Evolutionary conservation across 2,888 invertebrate genomes (phyloP), one percentile per base, ranked within the genome.

Genomic region (Hoplodrina ambigua): DNA sequence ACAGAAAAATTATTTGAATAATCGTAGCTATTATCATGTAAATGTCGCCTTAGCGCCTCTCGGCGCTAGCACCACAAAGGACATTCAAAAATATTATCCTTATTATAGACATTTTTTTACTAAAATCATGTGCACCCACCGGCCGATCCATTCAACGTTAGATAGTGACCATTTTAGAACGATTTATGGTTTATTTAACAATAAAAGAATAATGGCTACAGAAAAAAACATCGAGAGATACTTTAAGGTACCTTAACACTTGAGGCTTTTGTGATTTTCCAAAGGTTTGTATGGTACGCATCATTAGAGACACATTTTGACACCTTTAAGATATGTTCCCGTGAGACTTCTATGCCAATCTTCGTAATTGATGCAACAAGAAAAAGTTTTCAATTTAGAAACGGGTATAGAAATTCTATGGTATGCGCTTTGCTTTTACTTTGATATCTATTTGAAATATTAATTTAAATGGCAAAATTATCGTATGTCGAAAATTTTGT

Each of bases 111-210:
- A 80, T 89, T 91, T 91, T 89, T 88, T 89, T 86, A 78, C 87
- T 85, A 82, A 88, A 87, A 84, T 83, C 83, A 82, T 81, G 82
- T 79, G 83, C 82, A 85, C 74, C 83, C 76, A 81, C 68, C 78
- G 81, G 81, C 80, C 80, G 82, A 78, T 80, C 90, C 88, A 93
- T 94, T 93, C 91, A 93, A 86, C 86, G 89, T 89, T 88, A 86
- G 86, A 91, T 88, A 89, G 88, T 91, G 93, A 90, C 92, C 93
- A 93, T 95, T 95, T 94, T 92, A 91, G 90, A 89, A 94, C 91
- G 94, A 96, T 96, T 95, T 96, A 96, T 96, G 92, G 95, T 94
- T 93, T 96, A 95, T 94, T 94, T 90, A 93, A 95, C 95, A 94
- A 95, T 94, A 93, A 94, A 92, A 91, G 92, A 89, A 89, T 89